Evolutionary conservation across 2,113 vertebrate genomes (phyloP), one percentile per base, ranked within the genome.

Genomic region (Hemiprocne comata): DNA sequence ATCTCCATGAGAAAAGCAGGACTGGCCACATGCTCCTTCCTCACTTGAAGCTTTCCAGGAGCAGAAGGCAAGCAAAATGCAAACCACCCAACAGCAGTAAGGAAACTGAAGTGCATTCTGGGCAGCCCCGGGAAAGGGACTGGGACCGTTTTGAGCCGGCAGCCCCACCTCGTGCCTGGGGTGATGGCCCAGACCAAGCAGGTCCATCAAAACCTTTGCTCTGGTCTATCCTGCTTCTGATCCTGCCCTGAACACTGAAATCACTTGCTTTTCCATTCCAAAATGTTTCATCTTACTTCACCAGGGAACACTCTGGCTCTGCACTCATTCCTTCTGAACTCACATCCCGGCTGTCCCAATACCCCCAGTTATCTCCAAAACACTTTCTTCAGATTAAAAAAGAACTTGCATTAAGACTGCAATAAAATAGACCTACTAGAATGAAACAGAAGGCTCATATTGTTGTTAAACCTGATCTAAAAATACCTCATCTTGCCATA

Each of bases 41-140:
- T 75, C 13, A 15, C 85, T 61, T 9, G n/a, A 53, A 71, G 88
- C 82, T 87, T 74, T 73, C 78, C 94, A 73, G 95, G 86, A 96
- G 95, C 95, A 94, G 93, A 78, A 90, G 42, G 72, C 71, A 50
- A 0, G 4, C 57, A 38, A 51, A 51, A 66, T 25, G n/a, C 38
- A 67, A 61, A 55, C 40, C 20, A 44, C 40, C 16, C 62, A 23
- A 42, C 74, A 65, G 57, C 79, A 55, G 55, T 10, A 9, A 38
- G 21, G 51, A 65, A 38, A 55, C 17, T 8, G 33, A 19, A 46
- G 51, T 60, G 13, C 38, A 31, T 20, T 55, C 46, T 29, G 40
- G 16, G 13, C 2, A 1, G 51, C 58, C 11, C 65, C 0, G 1
- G 46, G 48, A 55, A 73, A 74, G 54, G 28, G 69, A 33, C 17